Base-by-base conservation (phyloP, 2,797 vertebrate genomes). In the Parambassis ranga region DNA sequence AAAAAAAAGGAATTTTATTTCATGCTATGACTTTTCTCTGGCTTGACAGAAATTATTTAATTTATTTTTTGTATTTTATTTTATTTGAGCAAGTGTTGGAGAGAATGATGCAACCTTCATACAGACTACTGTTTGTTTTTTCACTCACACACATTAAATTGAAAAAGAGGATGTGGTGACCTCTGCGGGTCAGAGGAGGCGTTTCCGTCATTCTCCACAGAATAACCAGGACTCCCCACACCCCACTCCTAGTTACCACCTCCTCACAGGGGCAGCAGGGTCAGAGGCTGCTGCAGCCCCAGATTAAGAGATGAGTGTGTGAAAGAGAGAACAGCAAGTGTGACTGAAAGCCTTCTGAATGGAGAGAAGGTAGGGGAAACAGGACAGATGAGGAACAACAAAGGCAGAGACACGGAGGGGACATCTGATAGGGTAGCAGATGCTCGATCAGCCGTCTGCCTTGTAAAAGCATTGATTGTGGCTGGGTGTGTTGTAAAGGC, bases 351-450 rank as follows among this genome's bases (percentile, higher is more conserved):
- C 22, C 4, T 14, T 4, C 14, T 42, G 37, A 39, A 36, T 47
- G 48, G 6, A 28, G 44, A 44, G 49, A 48, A 30, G n/a, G 35
- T 31, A 57, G 35, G 11, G 50, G 49, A 32, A 50, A 26, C 6
- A 14, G 42, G 26, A 55, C 3, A 33, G 36, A 43, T 10, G 32
- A 39, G 32, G 24, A 18, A 24, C 18, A 60, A 65, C 38, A 37
- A 42, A 60, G 32, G 10, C 16, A 35, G 15, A 51, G 13, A 19
- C 1, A 15, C 18, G 10, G 32, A 36, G 30, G 6, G 31, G 55
- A 71, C 61, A 65, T 59, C 10, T 58, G 70, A 81, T 61, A 53
- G 36, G 44, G 23, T 49, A 23, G 58, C 70, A 61, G 46, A 62
- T 77, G 66, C 55, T 70, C 24, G 1, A 44, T 51, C 43, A 44